Percentiles rank a stretch among this genome's conserved stretches.
These are phyloP conservation scores for Manduca sexta DNA, from an alignment of 1,140 invertebrate genomes.

Conservation along the genomic window DNA sequence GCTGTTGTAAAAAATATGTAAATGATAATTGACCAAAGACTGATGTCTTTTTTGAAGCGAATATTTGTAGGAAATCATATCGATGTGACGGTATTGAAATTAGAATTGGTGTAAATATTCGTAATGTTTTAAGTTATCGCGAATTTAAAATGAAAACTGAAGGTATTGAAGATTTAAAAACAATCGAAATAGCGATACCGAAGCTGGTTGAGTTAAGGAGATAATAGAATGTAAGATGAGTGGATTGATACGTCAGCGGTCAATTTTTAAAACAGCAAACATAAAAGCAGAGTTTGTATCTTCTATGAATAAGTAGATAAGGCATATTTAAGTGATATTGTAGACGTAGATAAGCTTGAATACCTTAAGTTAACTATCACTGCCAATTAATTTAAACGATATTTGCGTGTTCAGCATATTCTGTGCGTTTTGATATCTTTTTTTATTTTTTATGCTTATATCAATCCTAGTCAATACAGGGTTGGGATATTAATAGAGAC, in stretches of 20 bases:
- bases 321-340: no score
- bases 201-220: no score
- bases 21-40: conserved; percentile 4
- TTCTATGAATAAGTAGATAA: no score
- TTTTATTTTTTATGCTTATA: conserved; percentile 23
- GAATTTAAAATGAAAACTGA: conserved; percentile 13
- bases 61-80: conserved; percentile 5
- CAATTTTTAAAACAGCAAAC: no score
- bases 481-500: conserved; percentile 37
- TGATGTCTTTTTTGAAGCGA: not conserved
- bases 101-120: conserved; percentile 36
- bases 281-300: no score
- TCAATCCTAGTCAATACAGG: conserved; percentile 70
- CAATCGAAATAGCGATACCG: no score
- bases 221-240: no score
- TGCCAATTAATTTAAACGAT: conserved; percentile 44
- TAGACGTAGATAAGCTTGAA: no score
- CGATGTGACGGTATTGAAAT: conserved; percentile 26
- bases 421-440: conserved; percentile 13
- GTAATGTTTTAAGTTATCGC: conserved; percentile 29
- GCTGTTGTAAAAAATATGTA: no score
- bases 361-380: conserved; percentile 39
- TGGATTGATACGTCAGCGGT: no score
- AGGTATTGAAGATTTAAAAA: no score
- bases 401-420: conserved; percentile 21